phyloP scores from a whole-genome alignment of 2,888 invertebrate species.

The Enchytraeus crypticus region DNA sequence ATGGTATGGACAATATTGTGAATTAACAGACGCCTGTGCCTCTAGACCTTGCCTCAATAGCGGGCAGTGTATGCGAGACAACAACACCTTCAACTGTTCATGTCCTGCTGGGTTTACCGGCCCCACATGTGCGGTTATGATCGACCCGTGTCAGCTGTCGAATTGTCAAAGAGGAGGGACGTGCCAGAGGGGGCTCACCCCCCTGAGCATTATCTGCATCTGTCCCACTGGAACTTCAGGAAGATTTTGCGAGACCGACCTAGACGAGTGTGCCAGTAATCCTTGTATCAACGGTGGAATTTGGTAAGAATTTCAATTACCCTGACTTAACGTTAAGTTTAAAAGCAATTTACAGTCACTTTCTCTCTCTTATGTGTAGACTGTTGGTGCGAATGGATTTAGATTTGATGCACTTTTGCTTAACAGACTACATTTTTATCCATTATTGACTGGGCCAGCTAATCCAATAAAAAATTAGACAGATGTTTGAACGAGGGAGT shows the following conservation, averaged over 20 bases:
- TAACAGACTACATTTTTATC: no score
- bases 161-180: conserved; percentile 15
- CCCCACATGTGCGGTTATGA: conserved; percentile 29
- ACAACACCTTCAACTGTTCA: conserved; percentile 11
- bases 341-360: conserved; percentile 62
- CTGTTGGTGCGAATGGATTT: conserved; percentile 33
- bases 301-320: conserved; percentile 65
- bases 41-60: conserved; percentile 11
- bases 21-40: conserved; percentile 27
- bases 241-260: conserved; percentile 40
- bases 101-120: conserved; percentile 31
- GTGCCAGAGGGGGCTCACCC: conserved; percentile 28
- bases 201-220: conserved; percentile 43
- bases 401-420: no score
- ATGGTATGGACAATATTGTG: conserved; percentile 28
- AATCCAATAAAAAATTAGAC: no score
- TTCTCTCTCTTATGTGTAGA: conserved; percentile 34
- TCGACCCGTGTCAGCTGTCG: conserved; percentile 22
- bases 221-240: conserved; percentile 37
- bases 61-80: conserved; percentile 20
- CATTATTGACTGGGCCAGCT: no score
- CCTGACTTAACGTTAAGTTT: conserved; percentile 69
- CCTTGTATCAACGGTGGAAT: conserved; percentile 29
- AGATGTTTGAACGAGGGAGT: no score
- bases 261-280: conserved; percentile 65